Conservation (phyloP, 2,797 vertebrate species). For the Podarcis siculus region DNA sequence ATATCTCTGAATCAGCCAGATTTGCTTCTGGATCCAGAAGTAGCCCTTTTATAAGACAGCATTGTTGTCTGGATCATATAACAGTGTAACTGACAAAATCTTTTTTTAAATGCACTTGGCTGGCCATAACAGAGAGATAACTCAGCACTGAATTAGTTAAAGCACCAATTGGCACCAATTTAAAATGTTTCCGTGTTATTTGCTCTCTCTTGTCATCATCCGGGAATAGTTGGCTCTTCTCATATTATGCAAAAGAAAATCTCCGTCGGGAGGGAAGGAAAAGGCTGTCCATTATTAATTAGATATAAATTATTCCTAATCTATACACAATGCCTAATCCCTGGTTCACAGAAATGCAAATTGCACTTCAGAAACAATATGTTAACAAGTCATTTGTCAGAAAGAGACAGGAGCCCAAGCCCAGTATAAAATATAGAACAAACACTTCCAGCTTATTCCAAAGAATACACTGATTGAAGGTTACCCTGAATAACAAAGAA, state of each 20-base stretch:
- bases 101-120: not conserved
- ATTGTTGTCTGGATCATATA: not conserved
- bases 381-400: conserved; percentile 77
- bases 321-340: conserved; percentile 74
- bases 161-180: conserved; percentile 34
- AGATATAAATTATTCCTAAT: conserved; percentile 82
- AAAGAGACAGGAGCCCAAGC: conserved; percentile 63
- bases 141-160: conserved; percentile 57
- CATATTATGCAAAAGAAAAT: conserved; percentile 69
- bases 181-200: conserved; percentile 53
- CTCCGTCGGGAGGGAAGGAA: conserved; percentile 48
- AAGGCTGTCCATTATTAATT: conserved; percentile 75
- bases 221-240: conserved; percentile 54
- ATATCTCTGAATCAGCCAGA: too few relatives aligned
- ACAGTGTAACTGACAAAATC: not conserved
- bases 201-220: conserved; percentile 61
- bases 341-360: conserved; percentile 76
- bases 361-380: conserved; percentile 74
- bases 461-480: conserved; percentile 60
- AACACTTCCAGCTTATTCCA: conserved; percentile 64
- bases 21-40: not conserved
- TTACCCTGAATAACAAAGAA: conserved; percentile 55
- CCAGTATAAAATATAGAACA: conserved; percentile 73
- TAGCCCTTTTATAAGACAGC: not conserved
- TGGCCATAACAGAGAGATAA: conserved; percentile 14